Base-by-base conservation (phyloP, 2,888 invertebrate species). In the Dichetophora obliterata region DNA sequence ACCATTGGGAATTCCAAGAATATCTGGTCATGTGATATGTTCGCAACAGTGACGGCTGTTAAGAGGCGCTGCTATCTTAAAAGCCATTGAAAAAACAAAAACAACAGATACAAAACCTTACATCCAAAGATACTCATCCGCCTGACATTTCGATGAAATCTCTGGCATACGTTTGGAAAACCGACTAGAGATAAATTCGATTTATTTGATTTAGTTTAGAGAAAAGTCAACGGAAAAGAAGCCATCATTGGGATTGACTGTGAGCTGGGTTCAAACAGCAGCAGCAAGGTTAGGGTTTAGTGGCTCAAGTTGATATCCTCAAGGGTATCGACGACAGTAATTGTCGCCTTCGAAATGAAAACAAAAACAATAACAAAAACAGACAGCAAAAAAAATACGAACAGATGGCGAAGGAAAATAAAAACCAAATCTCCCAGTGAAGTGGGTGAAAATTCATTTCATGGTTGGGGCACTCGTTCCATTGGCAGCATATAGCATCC, bases 321-420 rank as follows among this genome's bases (percentile, higher is more conserved):
- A 27, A 63, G 50, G 73, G 22, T 71, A 57, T 31, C 54, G n/a
- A 37, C 54, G 43, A 71, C 63, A 65, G 65, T 65, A 19, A 74
- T 74, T 74, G 73, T 74, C 63, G 73, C 73, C 73, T 65, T 31
- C 71, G 57, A 71, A 70, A 11, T 14, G 34, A 52, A 34, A 54
- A 34, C n/a, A 24, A 52, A 66, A 61, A 19, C 48, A 34, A 37
- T 22, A 43, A 48, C 68, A 43, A 68, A 52, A 69, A 11, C 24
- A 69, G 31, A 52, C 24, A 69, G 14, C n/a, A 59, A 34, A 59
- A 71, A 19, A 14, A 43, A 71, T 31, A 22, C 71, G 22, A 50
- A 71, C 37, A 16, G 71, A 59, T 71, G 22, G 24, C 37, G 22
- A 27, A 59, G 59, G 16, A 19, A 22, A 57, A 57, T 24, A 19